Percentiles rank a stretch among this genome's conserved stretches.
Conservation (phyloP, 2,888 invertebrate genomes). For the Latrodectus hesperus region DNA sequence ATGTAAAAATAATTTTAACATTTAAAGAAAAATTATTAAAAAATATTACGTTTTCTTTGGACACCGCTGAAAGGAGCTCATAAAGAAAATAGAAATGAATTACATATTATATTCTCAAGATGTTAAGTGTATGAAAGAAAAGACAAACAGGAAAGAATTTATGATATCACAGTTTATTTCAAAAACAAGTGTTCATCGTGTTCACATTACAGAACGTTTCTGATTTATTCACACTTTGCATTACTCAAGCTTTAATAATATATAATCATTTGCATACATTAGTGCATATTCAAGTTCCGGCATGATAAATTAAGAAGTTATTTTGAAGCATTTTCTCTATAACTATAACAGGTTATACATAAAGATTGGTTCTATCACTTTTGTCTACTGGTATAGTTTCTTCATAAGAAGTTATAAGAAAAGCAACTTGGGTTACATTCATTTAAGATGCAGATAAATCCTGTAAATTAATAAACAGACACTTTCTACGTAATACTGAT, state of each 20-base stretch:
- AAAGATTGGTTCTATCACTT: slow-evolving; percentile 31
- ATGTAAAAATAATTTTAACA: no score
- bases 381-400: slow-evolving; percentile 17
- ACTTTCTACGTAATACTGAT: no score
- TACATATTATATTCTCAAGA: neutral
- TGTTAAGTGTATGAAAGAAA: no score
- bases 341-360: slow-evolving; percentile 40
- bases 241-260: slow-evolving; percentile 54
- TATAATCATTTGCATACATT: slow-evolving; percentile 36
- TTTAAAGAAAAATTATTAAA: no score
- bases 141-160: neutral
- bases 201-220: slow-evolving; percentile 41
- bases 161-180: slow-evolving; percentile 65
- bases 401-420: neutral
- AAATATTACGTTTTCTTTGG: neutral
- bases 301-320: slow-evolving; percentile 23
- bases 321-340: slow-evolving; percentile 20
- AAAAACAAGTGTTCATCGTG: slow-evolving; percentile 54
- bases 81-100: neutral
- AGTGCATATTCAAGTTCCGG: slow-evolving; percentile 34
- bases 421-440: neutral
- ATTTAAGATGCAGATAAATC: no score
- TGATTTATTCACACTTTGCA: slow-evolving; percentile 44
- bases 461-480: no score
- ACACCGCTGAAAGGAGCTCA: neutral